Percentiles rank a stretch among this genome's conserved stretches.
Conservation (phyloP, 2,113 vertebrate species). For the Oreotrochilus melanogaster region DNA sequence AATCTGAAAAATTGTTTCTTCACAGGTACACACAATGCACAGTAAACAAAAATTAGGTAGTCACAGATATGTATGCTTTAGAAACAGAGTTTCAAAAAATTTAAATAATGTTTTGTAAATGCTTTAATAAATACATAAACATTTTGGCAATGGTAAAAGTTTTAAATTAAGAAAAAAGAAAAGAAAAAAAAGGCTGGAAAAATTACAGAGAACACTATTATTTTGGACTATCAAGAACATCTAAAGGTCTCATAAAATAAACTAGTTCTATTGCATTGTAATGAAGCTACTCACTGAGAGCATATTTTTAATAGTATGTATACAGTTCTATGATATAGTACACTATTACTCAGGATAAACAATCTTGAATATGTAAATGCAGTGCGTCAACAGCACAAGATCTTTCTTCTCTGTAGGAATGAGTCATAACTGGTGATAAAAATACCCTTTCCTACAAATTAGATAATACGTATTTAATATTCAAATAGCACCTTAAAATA, state of each 20-base stretch:
- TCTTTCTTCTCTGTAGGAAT: background rate
- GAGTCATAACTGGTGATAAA: background rate
- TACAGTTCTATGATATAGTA: background rate
- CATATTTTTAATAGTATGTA: background rate
- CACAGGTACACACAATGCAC: background rate
- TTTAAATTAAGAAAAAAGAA: background rate
- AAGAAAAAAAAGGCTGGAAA: background rate
- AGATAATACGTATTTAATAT: background rate
- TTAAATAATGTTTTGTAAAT: background rate
- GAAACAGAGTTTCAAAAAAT: background rate
- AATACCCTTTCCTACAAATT: background rate
- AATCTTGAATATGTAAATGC: background rate
- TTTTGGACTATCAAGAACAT: background rate
- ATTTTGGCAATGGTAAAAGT: background rate
- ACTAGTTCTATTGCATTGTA: background rate
- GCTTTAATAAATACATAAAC: background rate
- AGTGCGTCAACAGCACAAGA: background rate
- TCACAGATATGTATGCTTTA: background rate
- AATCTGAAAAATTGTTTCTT: background rate
- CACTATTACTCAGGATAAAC: background rate
- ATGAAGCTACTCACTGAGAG: background rate
- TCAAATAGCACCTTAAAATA: background rate
- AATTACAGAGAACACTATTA: background rate
- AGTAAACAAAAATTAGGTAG: background rate
- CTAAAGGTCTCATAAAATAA: background rate